Evolutionary conservation across 2,113 vertebrate genomes (phyloP), one percentile per base, ranked within the genome.

Genomic region (Grus americana): DNA sequence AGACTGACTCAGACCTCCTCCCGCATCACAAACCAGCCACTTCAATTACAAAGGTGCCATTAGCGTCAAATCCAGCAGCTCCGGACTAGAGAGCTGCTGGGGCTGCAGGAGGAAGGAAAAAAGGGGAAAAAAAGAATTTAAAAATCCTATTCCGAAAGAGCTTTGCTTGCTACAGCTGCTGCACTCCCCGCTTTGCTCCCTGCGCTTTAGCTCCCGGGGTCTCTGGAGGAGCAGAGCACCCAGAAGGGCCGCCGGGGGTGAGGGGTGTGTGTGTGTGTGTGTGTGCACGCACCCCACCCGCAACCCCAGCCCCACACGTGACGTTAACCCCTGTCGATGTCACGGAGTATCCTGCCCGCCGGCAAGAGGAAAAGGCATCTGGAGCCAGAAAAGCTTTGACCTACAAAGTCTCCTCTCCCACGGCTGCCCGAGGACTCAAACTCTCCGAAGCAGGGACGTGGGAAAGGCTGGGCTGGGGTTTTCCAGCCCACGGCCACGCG

Each of bases 1-100:
- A 20, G 20, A 16, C 84, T 34, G 78, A 30, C 70, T 92, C 87
- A 82, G 54, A 40, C 21, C 87, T 58, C 75, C 86, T 80, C 87
- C 89, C 30, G 84, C 93, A 85, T 61, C 73, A 11, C 94, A 4
- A 38, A 86, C 70, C 61, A 54, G 38, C 38, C 79, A 68, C 47
- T 62, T 36, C 81, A 44, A 49, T 79, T 58, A 88, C 38, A 61
- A 54, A 87, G 84, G 52, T 66, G 79, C 78, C 93, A 82, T 57
- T 32, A 89, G 86, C 76, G 40, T 87, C 93, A 92, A 87, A 91
- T 30, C 86, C 90, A 72, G 32, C 84, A 76, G 91, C 91, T 72
- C 84, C 83, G 62, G 38, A 17, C 30, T 6, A 27, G 10, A 29
- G 59, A 87, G 70, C 83, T 46, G 55, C 71, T 36, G 42, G 54